phyloP scores from a whole-genome alignment of 2,797 vertebrate species.

The Gobionotothen gibberifrons region DNA sequence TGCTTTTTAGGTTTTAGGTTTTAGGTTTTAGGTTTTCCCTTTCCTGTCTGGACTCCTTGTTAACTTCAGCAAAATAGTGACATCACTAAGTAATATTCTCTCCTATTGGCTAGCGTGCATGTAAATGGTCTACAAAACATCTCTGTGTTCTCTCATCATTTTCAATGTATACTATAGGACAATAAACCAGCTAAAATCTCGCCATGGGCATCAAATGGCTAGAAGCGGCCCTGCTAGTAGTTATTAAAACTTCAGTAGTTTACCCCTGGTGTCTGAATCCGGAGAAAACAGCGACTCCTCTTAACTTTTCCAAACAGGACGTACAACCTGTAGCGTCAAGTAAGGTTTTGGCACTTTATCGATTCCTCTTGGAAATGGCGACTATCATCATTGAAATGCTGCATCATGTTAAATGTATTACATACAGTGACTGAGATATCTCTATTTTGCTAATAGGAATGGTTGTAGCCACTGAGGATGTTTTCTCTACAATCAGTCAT shows the following conservation, averaged over 20 bases:
- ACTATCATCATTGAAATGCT: slow-evolving; percentile 63
- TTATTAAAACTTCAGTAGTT: neutral
- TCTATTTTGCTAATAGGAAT: slow-evolving; percentile 70
- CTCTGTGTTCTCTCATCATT: no score
- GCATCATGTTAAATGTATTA: slow-evolving; percentile 67
- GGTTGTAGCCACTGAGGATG: slow-evolving; percentile 52
- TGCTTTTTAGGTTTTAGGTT: no score
- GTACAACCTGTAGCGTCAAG: slow-evolving; percentile 35
- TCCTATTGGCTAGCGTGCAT: no score
- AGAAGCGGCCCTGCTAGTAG: no score
- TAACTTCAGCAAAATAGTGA: no score
- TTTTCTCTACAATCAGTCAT: slow-evolving; percentile 43
- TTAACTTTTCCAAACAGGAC: slow-evolving; percentile 21
- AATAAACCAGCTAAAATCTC: no score
- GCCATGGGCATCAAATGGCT: no score
- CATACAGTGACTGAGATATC: slow-evolving; percentile 56
- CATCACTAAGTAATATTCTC: no score
- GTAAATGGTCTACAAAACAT: no score
- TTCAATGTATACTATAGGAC: no score
- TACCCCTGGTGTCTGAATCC: slow-evolving; percentile 16
- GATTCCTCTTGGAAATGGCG: slow-evolving; percentile 50
- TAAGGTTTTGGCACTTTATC: slow-evolving; percentile 69
- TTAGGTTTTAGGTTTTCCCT: no score
- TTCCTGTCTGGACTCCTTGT: no score
- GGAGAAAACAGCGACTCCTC: slow-evolving; percentile 46